Evolutionary conservation across 2,113 vertebrate species (phyloP).

Genomic region (Barbus barbus): DNA sequence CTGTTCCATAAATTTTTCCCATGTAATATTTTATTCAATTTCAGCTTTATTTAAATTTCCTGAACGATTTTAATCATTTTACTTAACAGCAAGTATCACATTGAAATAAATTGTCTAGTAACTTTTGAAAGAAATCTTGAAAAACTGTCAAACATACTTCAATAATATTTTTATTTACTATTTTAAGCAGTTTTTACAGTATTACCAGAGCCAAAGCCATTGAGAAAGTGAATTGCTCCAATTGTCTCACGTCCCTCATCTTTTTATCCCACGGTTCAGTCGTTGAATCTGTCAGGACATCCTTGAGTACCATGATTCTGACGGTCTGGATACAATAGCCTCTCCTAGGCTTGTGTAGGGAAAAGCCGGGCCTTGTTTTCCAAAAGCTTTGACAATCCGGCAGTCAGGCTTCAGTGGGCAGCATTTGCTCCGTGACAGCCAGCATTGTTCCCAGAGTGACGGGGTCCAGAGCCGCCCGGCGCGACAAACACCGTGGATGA

Average conservation of each 20-base stretch:
- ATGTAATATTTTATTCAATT: no score
- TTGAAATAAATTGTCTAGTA: no score
- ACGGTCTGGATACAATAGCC: background rate
- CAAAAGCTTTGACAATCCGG: conserved; percentile 47
- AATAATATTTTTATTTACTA: no score
- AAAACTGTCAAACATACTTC: no score
- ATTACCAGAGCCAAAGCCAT: no score
- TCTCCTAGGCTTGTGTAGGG: conserved; percentile 11
- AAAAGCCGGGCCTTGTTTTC: conserved; percentile 38
- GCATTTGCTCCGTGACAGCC: conserved; percentile 45
- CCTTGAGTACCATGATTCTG: background rate
- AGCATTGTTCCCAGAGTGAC: conserved; percentile 56
- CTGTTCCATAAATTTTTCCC: no score
- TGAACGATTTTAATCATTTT: no score
- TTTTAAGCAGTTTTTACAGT: no score
- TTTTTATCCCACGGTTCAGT: background rate
- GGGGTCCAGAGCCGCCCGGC: conserved; percentile 33
- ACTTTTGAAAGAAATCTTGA: no score
- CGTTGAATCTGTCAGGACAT: conserved; percentile 3
- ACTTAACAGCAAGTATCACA: no score
- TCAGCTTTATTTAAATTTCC: no score
- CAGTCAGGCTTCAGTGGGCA: conserved; percentile 49
- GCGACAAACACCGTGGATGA: conserved; percentile 34
- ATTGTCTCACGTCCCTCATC: background rate
- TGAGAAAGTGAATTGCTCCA: background rate